Evolutionary conservation across 2,888 invertebrate genomes (phyloP).

Genomic region (Lasioglossum figueresi): DNA sequence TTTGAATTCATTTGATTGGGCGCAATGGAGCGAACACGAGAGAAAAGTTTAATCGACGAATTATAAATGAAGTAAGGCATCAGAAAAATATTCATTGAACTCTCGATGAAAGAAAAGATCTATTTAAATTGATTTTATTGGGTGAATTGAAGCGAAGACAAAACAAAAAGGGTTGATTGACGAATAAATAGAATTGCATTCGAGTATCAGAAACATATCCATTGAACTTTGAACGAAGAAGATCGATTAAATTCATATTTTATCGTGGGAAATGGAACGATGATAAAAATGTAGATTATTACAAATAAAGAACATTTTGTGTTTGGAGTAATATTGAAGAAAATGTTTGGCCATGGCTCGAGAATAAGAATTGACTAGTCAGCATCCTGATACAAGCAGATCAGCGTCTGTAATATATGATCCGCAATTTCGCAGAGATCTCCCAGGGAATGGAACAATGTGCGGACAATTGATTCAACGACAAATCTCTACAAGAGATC

Average conservation of each 20-base stretch:
- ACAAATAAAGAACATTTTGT: not conserved
- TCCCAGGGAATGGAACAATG: not conserved
- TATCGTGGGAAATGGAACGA: not conserved
- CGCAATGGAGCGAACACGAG: not conserved
- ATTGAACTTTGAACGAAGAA: not conserved
- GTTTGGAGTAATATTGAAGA: not conserved
- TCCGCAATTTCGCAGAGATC: not conserved
- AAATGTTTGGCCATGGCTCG: not conserved
- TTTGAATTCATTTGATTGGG: not conserved
- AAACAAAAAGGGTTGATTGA: not conserved
- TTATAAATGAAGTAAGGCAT: not conserved
- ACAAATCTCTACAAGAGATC: constrained; percentile 16
- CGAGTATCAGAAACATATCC: not conserved
- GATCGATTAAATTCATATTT: not conserved
- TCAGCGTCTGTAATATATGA: not conserved
- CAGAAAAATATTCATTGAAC: not conserved
- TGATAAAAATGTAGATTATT: no score
- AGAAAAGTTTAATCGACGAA: not conserved
- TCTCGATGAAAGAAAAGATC: not conserved
- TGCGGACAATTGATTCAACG: constrained; percentile 17
- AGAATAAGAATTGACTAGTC: not conserved
- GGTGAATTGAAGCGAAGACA: not conserved
- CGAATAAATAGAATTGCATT: not conserved
- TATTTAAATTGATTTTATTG: not conserved
- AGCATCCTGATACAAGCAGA: not conserved